Evolutionary conservation across 2,113 vertebrate species (phyloP).

Genomic region (Nycticorax nycticorax): DNA sequence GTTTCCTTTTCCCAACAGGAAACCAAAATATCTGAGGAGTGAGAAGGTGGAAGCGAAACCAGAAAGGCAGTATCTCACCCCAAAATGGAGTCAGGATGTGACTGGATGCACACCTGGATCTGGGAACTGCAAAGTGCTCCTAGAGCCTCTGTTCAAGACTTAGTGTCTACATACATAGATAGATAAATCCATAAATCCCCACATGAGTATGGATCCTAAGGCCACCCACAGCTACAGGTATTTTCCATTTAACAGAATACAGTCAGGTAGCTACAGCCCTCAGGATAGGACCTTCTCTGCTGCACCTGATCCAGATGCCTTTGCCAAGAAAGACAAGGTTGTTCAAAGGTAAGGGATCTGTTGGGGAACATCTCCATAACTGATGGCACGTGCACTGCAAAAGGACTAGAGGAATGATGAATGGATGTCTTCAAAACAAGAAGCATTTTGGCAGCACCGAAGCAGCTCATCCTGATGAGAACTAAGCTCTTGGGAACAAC

Average conservation of each 20-base stretch:
- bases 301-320: background rate
- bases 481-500: background rate
- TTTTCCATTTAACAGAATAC: background rate
- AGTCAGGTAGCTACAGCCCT: background rate
- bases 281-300: accelerated
- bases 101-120: background rate
- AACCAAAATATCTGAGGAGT: background rate
- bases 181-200: background rate
- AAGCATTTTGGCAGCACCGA: background rate
- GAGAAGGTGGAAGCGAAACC: background rate
- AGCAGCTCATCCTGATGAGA: background rate
- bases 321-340: background rate
- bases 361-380: background rate
- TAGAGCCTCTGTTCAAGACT: background rate
- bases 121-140: background rate
- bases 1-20: background rate
- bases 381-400: background rate
- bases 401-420: background rate
- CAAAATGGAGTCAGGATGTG: background rate
- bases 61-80: background rate
- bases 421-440: background rate
- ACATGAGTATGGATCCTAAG: background rate
- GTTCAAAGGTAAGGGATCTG: background rate
- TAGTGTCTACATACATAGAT: no score
- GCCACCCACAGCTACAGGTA: background rate